Percentiles rank a stretch among this genome's conserved stretches.
These are phyloP conservation scores for Leucophenga montana DNA, from an alignment of 2,888 invertebrate species.

Conservation along the genomic window DNA sequence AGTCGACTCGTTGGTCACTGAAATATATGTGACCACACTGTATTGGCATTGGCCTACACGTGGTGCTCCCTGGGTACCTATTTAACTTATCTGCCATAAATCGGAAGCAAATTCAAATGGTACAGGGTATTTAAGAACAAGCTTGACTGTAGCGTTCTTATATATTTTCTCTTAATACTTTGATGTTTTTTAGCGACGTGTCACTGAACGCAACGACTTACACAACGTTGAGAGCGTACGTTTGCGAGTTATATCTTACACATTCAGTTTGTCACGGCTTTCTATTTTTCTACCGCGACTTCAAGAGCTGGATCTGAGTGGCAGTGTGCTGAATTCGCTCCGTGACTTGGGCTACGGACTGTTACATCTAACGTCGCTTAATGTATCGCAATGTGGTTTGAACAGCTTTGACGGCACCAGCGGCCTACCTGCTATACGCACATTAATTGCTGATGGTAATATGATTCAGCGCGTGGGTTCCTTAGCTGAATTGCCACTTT, in stretches of 20 bases:
- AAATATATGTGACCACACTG: too few relatives aligned
- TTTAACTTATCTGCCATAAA: too few relatives aligned
- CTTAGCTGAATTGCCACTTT: constrained; percentile 75
- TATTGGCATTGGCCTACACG: too few relatives aligned
- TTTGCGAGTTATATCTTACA: constrained; percentile 78
- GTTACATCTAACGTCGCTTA: constrained; percentile 73
- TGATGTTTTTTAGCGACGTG: constrained; percentile 66
- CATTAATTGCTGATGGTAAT: constrained; percentile 79
- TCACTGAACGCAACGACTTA: constrained; percentile 73
- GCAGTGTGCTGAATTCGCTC: constrained; percentile 79
- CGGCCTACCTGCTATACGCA: constrained; percentile 77
- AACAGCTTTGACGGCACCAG: constrained; percentile 80
- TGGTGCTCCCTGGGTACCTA: too few relatives aligned
- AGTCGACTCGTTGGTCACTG: too few relatives aligned
- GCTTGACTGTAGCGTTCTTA: too few relatives aligned
- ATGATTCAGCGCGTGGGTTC: constrained; percentile 78
- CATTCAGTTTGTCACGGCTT: constrained; percentile 78
- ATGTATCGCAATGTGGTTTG: constrained; percentile 79
- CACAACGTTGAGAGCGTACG: constrained; percentile 76
- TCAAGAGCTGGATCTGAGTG: constrained; percentile 78
- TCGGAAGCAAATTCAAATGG: too few relatives aligned
- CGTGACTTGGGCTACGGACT: constrained; percentile 81
- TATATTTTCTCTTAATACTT: constrained; percentile 4
- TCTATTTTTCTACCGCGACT: constrained; percentile 78
- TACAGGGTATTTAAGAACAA: too few relatives aligned